These are phyloP conservation scores for Caligus rogercresseyi DNA, from an alignment of 1,140 invertebrate genomes.

Conservation along the genomic window DNA sequence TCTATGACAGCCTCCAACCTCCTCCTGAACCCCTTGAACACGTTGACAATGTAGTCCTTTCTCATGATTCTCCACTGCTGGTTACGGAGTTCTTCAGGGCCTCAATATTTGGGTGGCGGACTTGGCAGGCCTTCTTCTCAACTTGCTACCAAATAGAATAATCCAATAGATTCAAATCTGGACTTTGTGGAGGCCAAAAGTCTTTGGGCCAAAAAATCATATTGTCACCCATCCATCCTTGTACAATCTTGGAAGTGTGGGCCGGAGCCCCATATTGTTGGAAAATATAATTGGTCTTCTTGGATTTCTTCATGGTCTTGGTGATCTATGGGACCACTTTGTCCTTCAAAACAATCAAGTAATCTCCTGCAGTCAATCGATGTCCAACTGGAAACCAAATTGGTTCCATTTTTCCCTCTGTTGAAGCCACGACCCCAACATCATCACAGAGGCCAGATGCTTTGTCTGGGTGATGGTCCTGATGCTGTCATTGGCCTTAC, in stretches of 20 bases:
- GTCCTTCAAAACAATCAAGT: conserved; percentile 1
- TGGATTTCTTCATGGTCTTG: conserved; percentile 3
- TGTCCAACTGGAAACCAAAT: background rate
- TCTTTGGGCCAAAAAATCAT: conserved; percentile 2
- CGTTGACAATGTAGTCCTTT: background rate
- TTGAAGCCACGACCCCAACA: conserved; percentile 6
- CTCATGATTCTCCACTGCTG: background rate
- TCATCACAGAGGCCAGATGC: background rate
- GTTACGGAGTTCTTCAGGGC: background rate
- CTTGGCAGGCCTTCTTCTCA: background rate
- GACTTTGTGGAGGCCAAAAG: background rate
- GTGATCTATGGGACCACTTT: conserved; percentile 1
- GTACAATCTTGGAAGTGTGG: background rate
- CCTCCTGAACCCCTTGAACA: background rate
- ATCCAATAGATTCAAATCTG: background rate
- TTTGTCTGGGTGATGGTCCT: background rate
- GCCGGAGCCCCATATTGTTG: background rate
- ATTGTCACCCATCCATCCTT: background rate
- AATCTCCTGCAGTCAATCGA: background rate
- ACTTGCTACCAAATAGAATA: background rate
- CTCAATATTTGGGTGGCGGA: background rate
- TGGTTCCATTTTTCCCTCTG: background rate
- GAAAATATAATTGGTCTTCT: background rate
- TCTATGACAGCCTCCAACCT: background rate
- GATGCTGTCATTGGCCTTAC: background rate